Base-by-base conservation (phyloP, 2,888 invertebrate genomes). In the Elegia similella region DNA sequence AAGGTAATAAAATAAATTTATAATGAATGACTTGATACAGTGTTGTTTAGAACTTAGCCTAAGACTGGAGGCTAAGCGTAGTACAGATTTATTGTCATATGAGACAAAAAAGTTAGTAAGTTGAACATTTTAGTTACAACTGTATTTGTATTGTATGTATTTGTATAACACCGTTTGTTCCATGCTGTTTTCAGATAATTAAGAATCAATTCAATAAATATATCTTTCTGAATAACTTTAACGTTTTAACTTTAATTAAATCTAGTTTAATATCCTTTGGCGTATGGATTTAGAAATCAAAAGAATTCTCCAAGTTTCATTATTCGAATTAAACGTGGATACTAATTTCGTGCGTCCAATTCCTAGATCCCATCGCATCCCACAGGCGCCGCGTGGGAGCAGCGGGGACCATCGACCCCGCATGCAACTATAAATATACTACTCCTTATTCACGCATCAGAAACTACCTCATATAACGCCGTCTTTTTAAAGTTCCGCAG, bases 331-430 rank as follows among this genome's bases (percentile, higher is more conserved):
- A 32, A 34, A 38, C 12, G 15, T 34, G 50, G 34, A 50, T 34
- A 50, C 50, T 12, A 32, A 34, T 38, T 50, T 50, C 32, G 12
- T 43, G 13, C 13, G 29, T 16, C 13, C 13, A 42, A 54, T 54
- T 77, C 79, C 75, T 82, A 80, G 84, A 84, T 80, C 75, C 74
- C 77, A 77, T 79, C 74, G 75, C 65, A 68, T 68, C 69, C 67
- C 69, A 68, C 70, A 65, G 61, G 59, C 61, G 74, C 86, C 75
- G 84, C 86, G 89, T 88, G 88, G 86, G 89, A 87, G 87, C 87
- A 73, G 73, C 66, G 72, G 73, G 84, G 87, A 82, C 82, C 89
- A 72, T 86, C 88, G 89, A 90, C 89, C 89, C 89, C 88, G 84
- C 76, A 71, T 75, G 77, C 75, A 72, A 78, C 89, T 90, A 90